These are phyloP conservation scores for Luffia ferchaultella DNA, from an alignment of 2,888 invertebrate genomes.

Conservation along the genomic window DNA sequence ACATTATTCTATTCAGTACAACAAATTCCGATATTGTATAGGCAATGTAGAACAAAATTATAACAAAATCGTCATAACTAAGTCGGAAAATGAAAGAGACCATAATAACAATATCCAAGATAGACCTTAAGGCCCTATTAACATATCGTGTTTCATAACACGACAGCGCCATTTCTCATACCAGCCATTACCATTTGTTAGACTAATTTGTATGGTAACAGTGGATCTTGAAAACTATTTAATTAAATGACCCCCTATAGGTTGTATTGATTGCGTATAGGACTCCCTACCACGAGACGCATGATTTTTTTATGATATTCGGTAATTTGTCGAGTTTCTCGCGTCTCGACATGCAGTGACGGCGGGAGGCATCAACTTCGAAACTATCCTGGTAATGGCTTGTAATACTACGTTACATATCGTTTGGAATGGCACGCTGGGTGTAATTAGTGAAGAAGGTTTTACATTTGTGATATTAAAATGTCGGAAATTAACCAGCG, in stretches of 20 bases:
- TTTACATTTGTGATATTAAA: no score
- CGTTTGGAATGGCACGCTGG: no score
- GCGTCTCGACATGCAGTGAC: neutral
- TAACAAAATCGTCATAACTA: no score
- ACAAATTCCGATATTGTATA: no score
- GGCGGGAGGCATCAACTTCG: neutral
- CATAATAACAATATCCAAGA: neutral
- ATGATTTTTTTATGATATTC: neutral
- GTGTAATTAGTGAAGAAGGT: no score
- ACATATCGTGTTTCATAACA: conserved; percentile 35
- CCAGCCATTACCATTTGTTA: conserved; percentile 27
- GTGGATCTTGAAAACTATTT: conserved; percentile 29
- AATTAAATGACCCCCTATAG: conserved; percentile 36
- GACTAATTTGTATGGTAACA: conserved; percentile 42
- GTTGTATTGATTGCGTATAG: conserved; percentile 22
- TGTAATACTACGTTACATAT: no score
- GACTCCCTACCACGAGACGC: neutral
- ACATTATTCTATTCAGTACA: no score
- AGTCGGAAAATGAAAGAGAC: no score
- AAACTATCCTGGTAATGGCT: no score
- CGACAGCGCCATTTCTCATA: conserved; percentile 28
- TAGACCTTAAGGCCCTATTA: conserved; percentile 12
- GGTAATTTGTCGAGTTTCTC: neutral
- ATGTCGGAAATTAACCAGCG: no score
- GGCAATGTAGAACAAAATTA: no score